Percentiles rank a stretch among this genome's conserved stretches.
Conservation (phyloP, 2,888 invertebrate species). For the Sisyra nigra region DNA sequence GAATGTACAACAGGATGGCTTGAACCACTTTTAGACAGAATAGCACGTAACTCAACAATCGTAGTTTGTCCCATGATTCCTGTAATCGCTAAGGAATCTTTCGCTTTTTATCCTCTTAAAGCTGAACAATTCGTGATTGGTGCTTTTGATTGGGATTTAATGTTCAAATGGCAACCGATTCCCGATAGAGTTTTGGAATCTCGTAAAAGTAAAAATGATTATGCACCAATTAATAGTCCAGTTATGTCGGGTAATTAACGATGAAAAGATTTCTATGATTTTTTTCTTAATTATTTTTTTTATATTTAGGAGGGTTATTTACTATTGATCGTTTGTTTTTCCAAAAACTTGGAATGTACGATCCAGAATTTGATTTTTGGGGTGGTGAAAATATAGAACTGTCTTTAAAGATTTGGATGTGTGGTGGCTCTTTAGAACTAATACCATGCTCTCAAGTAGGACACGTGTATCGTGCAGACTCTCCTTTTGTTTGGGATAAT, state of each 20-base stretch:
- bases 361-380: slow-evolving; percentile 99
- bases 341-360: slow-evolving; percentile 89
- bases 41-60: slow-evolving; percentile 67
- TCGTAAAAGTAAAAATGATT: slow-evolving; percentile 70
- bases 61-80: slow-evolving; percentile 95
- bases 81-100: slow-evolving; percentile 83
- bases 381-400: slow-evolving; percentile 96
- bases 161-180: slow-evolving; percentile 98
- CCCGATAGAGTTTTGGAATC: slow-evolving; percentile 81
- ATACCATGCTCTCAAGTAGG: slow-evolving; percentile 98
- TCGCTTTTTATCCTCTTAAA: slow-evolving; percentile 81
- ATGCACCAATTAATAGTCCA: slow-evolving; percentile 89
- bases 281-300: neutral
- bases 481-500: slow-evolving; percentile 84
- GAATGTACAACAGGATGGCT: slow-evolving; percentile 95
- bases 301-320: slow-evolving; percentile 55
- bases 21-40: slow-evolving; percentile 79
- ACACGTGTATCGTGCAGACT: slow-evolving; percentile 94
- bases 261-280: too few relatives aligned
- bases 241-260: slow-evolving; percentile 76
- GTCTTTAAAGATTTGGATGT: slow-evolving; percentile 99
- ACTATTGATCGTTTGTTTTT: slow-evolving; percentile 90
- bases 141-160: slow-evolving; percentile 86
- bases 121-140: slow-evolving; percentile 79
- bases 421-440: slow-evolving; percentile 93